Evolutionary conservation across 2,888 invertebrate genomes (phyloP), one percentile per base, ranked within the genome.

Genomic region (Nomada hirtipes): DNA sequence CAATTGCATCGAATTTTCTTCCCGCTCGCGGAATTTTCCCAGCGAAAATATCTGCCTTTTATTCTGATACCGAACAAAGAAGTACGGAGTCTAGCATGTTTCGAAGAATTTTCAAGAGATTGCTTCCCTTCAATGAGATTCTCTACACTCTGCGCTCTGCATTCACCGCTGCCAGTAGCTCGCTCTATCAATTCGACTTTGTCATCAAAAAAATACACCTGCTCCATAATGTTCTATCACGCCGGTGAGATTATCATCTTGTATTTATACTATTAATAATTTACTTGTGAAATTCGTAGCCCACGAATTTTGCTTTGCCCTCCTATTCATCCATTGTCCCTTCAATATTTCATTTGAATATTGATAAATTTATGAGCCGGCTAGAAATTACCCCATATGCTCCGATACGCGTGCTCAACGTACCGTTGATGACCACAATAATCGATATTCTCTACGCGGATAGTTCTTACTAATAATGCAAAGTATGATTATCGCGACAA

Each of bases 51-150:
- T 52, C 23, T 20, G 23, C 7, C 36, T 36, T 23, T 52, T 63
- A 60, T 63, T 61, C 36, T 23, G 50, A n/a, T 18, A n/a, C 9
- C 0, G 18, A 63, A 61, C 11, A 47, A 23, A 7, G 20, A 9
- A 42, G 23, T 18, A 55, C 23, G 4, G n/a, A 50, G 3, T 36
- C 15, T 50, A 11, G 47, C 20, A 11, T 23, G 53, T 52, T 42
- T 36, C 4, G 63, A 42, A 52, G 63, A 61, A 71, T 52, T 61
- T 71, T 71, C 63, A 36, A 9, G 7, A 71, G 63, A 52, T 61
- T 71, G 71, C 23, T 23, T 57, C 18, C 11, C 23, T 20, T 52
- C 50, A 13, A 61, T 23, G 13, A 71, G 10, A n/a, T 70, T 60
- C 13, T n/a, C 18, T 2, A 4, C 18, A 18, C 7, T 23, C 15